Percentiles rank a stretch among this genome's conserved stretches.
Evolutionary conservation across 2,113 vertebrate species (phyloP).

Genomic region (Gymnarchus niloticus): DNA sequence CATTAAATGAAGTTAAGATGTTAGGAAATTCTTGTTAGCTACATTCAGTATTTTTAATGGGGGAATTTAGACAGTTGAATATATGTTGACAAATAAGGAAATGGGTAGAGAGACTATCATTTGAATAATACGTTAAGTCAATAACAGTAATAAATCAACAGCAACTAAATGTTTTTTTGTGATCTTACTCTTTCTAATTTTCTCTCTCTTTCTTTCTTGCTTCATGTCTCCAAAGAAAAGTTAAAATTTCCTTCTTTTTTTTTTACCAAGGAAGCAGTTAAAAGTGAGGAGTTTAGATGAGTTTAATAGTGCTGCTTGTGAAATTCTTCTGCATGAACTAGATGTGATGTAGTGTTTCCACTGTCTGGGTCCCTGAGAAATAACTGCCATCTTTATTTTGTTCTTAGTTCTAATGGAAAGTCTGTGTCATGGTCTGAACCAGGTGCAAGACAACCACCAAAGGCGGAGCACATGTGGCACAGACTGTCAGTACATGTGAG

Average conservation of each 20-base stretch:
- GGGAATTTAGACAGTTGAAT: neutral
- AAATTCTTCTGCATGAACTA: neutral
- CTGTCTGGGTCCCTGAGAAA: conserved; percentile 51
- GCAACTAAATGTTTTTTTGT: neutral
- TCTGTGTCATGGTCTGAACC: conserved; percentile 99
- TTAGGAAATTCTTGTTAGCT: neutral
- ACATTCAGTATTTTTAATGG: neutral
- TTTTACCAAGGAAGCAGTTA: conserved; percentile 5
- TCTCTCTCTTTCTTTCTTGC: conserved; percentile 8
- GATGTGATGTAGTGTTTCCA: conserved; percentile 23
- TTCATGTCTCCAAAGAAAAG: neutral
- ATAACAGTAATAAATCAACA: neutral
- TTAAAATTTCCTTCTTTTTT: neutral
- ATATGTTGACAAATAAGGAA: neutral
- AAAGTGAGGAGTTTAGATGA: neutral
- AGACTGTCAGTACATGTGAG: conserved; percentile 98
- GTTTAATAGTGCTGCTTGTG: neutral
- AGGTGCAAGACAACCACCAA: conserved; percentile 93
- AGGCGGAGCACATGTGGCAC: conserved; percentile 92
- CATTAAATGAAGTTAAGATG: neutral
- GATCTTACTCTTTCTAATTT: conserved; percentile 3
- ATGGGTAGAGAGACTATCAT: neutral
- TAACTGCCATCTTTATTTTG: conserved; percentile 86
- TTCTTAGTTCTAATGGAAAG: conserved; percentile 99
- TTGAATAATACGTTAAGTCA: neutral